phyloP scores from a whole-genome alignment of 2,113 vertebrate genomes.

The Pyxicephalus adspersus region DNA sequence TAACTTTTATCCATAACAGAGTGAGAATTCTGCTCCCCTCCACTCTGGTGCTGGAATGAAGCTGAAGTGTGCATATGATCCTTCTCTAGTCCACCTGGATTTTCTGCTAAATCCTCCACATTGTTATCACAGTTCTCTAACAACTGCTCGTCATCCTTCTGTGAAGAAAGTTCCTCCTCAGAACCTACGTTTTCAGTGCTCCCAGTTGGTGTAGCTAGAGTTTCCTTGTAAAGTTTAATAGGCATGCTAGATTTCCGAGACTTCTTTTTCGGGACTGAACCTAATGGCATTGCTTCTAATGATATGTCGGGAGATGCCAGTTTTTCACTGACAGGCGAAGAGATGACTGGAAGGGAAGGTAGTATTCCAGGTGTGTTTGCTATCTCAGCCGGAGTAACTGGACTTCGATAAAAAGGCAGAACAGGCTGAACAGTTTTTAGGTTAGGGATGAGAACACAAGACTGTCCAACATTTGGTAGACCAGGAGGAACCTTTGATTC shows the following conservation, averaged over 20 bases:
- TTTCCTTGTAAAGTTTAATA: constrained; percentile 95
- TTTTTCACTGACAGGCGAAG: constrained; percentile 85
- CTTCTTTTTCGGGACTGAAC: constrained; percentile 92
- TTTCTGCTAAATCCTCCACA: constrained; percentile 55
- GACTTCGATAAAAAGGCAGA: constrained; percentile 92
- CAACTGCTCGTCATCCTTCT: constrained; percentile 70
- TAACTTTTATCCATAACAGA: constrained; percentile 62
- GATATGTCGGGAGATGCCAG: constrained; percentile 71
- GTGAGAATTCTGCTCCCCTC: constrained; percentile 65
- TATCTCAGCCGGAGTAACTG: constrained; percentile 91
- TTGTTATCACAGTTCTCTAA: constrained; percentile 68
- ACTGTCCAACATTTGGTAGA: constrained; percentile 79
- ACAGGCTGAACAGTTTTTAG: constrained; percentile 96
- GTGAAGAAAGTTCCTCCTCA: constrained; percentile 77
- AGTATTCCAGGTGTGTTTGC: constrained; percentile 90
- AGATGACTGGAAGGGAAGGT: constrained; percentile 88
- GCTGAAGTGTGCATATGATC: constrained; percentile 58
- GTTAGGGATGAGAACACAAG: constrained; percentile 90
- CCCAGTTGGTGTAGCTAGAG: constrained; percentile 70
- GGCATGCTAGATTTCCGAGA: constrained; percentile 98
- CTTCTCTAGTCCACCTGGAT: constrained; percentile 62
- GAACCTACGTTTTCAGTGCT: constrained; percentile 75
- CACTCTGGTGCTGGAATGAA: constrained; percentile 63
- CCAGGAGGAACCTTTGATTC: constrained; percentile 79
- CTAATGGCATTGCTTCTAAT: no score